These are phyloP conservation scores for Drosophila tripunctata DNA, from an alignment of 2,888 invertebrate species.

Conservation along the genomic window DNA sequence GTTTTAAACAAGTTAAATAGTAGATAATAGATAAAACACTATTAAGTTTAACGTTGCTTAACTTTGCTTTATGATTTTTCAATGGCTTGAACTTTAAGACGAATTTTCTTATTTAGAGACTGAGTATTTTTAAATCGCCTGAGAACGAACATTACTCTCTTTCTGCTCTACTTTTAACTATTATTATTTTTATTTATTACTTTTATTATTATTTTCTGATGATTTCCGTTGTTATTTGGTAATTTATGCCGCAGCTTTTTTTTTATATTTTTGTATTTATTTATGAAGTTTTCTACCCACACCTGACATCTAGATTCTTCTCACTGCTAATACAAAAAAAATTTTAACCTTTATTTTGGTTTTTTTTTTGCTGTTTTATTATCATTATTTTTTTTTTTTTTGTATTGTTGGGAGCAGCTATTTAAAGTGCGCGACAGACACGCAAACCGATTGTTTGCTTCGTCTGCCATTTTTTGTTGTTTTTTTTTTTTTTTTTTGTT, in stretches of 20 bases:
- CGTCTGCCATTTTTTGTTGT: not conserved
- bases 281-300: slow-evolving; percentile 35
- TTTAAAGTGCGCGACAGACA: slow-evolving; percentile 45
- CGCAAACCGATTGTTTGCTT: slow-evolving; percentile 47
- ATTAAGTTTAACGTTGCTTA: no score
- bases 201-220: not conserved
- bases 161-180: no score
- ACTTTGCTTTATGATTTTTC: no score
- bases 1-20: no score
- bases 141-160: not conserved
- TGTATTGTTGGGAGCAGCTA: slow-evolving; percentile 29
- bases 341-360: slow-evolving; percentile 1
- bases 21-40: no score
- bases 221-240: slow-evolving; percentile 33
- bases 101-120: no score
- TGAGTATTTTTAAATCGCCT: not conserved
- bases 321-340: not conserved
- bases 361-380: slow-evolving; percentile 3
- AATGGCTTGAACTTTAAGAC: no score
- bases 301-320: slow-evolving; percentile 39
- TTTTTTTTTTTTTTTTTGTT: not conserved
- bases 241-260: slow-evolving; percentile 36
- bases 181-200: not conserved
- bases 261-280: slow-evolving; percentile 12
- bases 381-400: slow-evolving; percentile 14